These are phyloP conservation scores for Cyrtodaria siliqua DNA, from an alignment of 2,888 invertebrate genomes.

Conservation along the genomic window DNA sequence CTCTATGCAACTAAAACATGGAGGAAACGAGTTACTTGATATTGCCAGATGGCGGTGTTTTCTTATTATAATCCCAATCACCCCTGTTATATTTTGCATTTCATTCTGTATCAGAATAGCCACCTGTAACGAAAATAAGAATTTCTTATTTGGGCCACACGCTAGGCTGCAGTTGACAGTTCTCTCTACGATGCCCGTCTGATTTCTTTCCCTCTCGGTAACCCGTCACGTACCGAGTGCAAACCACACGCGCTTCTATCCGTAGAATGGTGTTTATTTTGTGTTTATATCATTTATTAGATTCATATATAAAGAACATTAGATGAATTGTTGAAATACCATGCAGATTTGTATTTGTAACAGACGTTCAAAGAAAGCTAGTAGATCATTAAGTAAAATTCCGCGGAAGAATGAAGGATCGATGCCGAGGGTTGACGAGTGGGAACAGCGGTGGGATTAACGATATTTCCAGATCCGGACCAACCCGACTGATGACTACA, in stretches of 20 bases:
- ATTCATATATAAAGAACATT: slow-evolving; percentile 34
- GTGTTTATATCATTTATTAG: slow-evolving; percentile 54
- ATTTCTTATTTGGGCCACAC: background rate
- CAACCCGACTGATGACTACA: slow-evolving; percentile 14
- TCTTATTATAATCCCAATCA: no score
- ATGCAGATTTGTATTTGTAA: slow-evolving; percentile 28
- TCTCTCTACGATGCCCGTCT: slow-evolving; percentile 15
- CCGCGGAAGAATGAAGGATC: slow-evolving; percentile 11
- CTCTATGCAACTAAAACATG: no score
- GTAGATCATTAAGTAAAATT: slow-evolving; percentile 32
- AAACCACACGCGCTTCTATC: slow-evolving; percentile 36
- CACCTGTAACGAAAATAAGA: no score
- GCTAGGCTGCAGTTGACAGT: background rate
- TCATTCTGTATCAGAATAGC: no score
- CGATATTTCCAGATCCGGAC: slow-evolving; percentile 7
- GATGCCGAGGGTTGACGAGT: slow-evolving; percentile 8
- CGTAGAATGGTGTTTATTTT: slow-evolving; percentile 16
- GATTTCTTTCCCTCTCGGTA: slow-evolving; percentile 24
- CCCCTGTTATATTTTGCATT: no score
- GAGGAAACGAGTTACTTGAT: no score
- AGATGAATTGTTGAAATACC: slow-evolving; percentile 37
- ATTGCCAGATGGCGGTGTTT: no score
- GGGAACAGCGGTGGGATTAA: slow-evolving; percentile 1
- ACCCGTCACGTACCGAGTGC: slow-evolving; percentile 26
- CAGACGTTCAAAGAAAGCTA: slow-evolving; percentile 36